Evolutionary conservation across 2,888 invertebrate species (phyloP), one percentile per base, ranked within the genome.

Genomic region (Sussaba pulchella): DNA sequence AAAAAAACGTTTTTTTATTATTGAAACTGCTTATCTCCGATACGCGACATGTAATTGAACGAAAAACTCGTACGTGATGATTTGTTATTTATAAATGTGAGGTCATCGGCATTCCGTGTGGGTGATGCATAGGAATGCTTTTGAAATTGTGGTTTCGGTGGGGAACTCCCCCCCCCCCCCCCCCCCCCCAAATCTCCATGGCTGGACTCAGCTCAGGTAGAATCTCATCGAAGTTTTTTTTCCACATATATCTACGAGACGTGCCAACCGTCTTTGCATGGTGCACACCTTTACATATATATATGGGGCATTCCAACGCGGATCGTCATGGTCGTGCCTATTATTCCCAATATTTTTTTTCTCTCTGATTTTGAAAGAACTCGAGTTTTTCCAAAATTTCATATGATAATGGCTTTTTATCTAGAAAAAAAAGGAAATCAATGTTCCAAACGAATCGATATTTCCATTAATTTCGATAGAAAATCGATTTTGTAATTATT

Each of bases 71-170:
- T 4, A 10, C 24, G 14, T 41, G 24, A 43, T 10, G 41, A 43
- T 41, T n/a, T 6, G 24, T 50, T 21, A n/a, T 41, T 50, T 24
- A 17, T 39, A 39, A 63, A 12, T 47, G 17, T 61, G 71, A 72
- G 24, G 41, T 41, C 61, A 72, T 73, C 2, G 21, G 41, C 14
- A 45, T 21, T 21, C 31, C 31, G 6, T 12, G 41, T 12, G n/a
- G 21, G 5, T 24, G 12, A n/a, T 10, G 3, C 54, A 6, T 14
- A 26, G 26, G 3, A 24, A 54, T 14, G 6, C 54, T 24, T 54
- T 54, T 26, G 26, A 54, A 54, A 54, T 26, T 24, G 54, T 54
- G 26, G 6, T 31, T 54, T 26, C 26, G 54, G 26, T 26, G 8
- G 52, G 8, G 52, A n/a, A 14, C 6, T 8, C 54, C 17, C 54